Conservation (phyloP, 1,140 invertebrate genomes). For the Diorhabda carinulata region DNA sequence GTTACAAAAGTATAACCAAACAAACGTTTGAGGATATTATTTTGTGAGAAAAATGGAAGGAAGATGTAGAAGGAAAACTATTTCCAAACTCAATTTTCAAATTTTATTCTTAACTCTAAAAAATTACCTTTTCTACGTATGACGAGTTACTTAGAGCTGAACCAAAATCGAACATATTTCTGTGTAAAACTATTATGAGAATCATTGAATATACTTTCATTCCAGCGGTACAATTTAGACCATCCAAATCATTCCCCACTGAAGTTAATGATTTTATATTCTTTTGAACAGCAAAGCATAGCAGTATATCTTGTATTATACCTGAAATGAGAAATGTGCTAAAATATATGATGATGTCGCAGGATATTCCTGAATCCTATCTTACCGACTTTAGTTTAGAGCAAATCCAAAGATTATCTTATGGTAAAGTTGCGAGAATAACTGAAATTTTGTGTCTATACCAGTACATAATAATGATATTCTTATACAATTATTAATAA, state of each 20-base stretch:
- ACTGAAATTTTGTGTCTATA: no score
- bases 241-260: conserved; percentile 54
- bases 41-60: neutral
- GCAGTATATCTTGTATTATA: conserved; percentile 21
- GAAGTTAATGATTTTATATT: conserved; percentile 27
- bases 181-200: conserved; percentile 61
- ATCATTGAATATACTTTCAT: conserved; percentile 63
- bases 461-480: no score
- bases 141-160: conserved; percentile 60
- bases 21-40: neutral
- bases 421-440: no score
- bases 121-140: conserved; percentile 57
- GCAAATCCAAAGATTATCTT: no score
- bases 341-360: no score
- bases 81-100: neutral
- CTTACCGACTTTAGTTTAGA: no score
- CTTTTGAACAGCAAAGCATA: conserved; percentile 26
- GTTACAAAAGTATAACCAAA: neutral
- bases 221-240: conserved; percentile 60
- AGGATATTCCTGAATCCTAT: no score
- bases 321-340: neutral
- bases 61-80: neutral
- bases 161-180: conserved; percentile 59
- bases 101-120: neutral
- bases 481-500: no score